Evolutionary conservation across 2,888 invertebrate genomes (phyloP), one percentile per base, ranked within the genome.

Genomic region (Melitaea athalia): DNA sequence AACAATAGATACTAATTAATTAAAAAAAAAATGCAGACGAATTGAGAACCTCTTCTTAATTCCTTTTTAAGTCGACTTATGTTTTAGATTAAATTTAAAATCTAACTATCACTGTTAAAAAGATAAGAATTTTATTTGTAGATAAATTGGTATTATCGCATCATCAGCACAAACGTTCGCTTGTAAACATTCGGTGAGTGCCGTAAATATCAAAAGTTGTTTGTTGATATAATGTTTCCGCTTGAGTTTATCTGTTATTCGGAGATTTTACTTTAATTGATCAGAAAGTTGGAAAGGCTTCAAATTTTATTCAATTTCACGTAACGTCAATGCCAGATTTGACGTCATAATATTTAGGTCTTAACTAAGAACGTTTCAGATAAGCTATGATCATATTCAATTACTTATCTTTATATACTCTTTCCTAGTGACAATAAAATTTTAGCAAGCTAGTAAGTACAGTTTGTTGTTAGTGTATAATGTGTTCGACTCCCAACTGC

Each of bases 141-240:
- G n/a, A 57, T 42, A n/a, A 57, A 42, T 42, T n/a, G 42, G 42
- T 38, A 63, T 50, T 43, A 55, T 53, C 15, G 43, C 59, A 60
- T 47, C 69, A 69, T 63, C 61, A 67, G 66, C 61, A 66, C 45
- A 64, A 60, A 67, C 65, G 55, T 61, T 57, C 47, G 55, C 69
- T 59, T 60, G 57, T 69, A 71, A 71, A 71, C 69, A 69, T 61
- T 66, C 43, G 42, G 69, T 61, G 63, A 57, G 69, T 60, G 63
- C 69, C 53, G 69, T 69, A 69, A 69, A 69, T 71, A 71, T 64
- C 50, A 67, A 33, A 55, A 53, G 49, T 59, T 67, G 67, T 72
- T 72, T 72, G 49, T 69, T 67, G 67, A 60, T 67, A 64, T 63
- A 65, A 68, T 64, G 70, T 70, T 72, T 70, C 70, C 70, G 64